Evolutionary conservation across 2,888 invertebrate species (phyloP), one percentile per base, ranked within the genome.

Genomic region (Autographa gamma): DNA sequence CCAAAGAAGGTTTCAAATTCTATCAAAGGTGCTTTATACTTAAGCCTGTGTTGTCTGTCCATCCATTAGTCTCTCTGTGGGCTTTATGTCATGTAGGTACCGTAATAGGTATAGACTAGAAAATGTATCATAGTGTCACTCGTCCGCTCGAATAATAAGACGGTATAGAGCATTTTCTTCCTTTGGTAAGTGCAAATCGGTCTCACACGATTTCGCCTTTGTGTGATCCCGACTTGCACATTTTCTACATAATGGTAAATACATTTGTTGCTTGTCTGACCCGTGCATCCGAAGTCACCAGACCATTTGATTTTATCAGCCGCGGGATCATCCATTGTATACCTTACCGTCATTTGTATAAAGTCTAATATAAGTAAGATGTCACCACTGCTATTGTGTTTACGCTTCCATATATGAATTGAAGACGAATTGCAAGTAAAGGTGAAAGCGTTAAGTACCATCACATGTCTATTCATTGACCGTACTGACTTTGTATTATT

Each of bases 341-440:
- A 48, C 48, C 48, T 48, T 48, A 54, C 19, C 2, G 6, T 11
- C 54, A 11, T 54, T 19, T 19, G 9, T 11, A 19, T 25, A 25
- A 13, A 25, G 4, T 13, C 19, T 11, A 56, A 25, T 25, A 56
- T 56, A 48, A n/a, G 5, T 13, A 25, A 25, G 54, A 19, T 25
- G 19, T 54, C 3, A 11, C 11, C 11, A 56, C 54, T 25, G 4
- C 13, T 13, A 56, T 56, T 56, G 54, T 56, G 25, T 56, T 19
- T 56, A 25, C 54, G 54, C 54, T 56, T 56, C 54, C 25, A 56
- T 56, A 13, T 18, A 56, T 25, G 54, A 19, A 13, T 56, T 25
- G 25, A 56, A 56, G 54, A 56, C 54, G 19, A 56, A 56, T 56
- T 56, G 54, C 19, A 56, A 25, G 54, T 56, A 13, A 56, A 56